A percentile compares a stretch with the other conserved stretches of the same genome.
Evolutionary conservation across 2,888 invertebrate species (phyloP).

Genomic region (Nasonovia ribisnigri): DNA sequence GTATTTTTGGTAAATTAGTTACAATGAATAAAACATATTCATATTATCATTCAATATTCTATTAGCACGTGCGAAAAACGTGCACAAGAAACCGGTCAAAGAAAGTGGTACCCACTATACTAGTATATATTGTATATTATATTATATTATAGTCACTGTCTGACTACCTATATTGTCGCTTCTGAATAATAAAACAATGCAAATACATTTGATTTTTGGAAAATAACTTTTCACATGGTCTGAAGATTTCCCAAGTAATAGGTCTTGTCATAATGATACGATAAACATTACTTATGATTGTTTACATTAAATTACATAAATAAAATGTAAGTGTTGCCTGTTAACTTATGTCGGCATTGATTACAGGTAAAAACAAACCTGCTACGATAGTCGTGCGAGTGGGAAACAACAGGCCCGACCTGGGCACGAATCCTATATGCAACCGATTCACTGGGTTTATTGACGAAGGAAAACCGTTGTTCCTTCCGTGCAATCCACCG

Average conservation of each 20-base stretch:
- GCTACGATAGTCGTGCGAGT: constrained; percentile 91
- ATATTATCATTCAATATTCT: constrained; percentile 61
- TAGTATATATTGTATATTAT: neutral
- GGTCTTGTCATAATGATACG: constrained; percentile 38
- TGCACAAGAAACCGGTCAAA: constrained; percentile 54
- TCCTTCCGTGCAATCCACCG: constrained; percentile 92
- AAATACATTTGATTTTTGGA: constrained; percentile 37
- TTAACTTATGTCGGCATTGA: constrained; percentile 37
- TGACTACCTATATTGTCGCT: constrained; percentile 41
- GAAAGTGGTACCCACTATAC: constrained; percentile 47
- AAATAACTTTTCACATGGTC: constrained; percentile 53
- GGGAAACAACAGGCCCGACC: constrained; percentile 91
- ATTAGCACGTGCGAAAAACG: constrained; percentile 63
- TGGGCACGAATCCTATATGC: constrained; percentile 92
- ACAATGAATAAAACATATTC: constrained; percentile 40
- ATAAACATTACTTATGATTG: neutral
- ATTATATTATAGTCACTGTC: constrained; percentile 5
- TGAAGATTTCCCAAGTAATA: constrained; percentile 39
- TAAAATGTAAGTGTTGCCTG: neutral
- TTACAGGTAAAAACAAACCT: constrained; percentile 80
- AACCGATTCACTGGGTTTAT: constrained; percentile 88
- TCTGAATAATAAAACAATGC: constrained; percentile 55
- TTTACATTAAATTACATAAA: constrained; percentile 40
- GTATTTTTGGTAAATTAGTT: constrained; percentile 45
- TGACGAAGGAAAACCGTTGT: constrained; percentile 91